phyloP scores from a whole-genome alignment of 2,888 invertebrate genomes.

The Yponomeuta evonymella region DNA sequence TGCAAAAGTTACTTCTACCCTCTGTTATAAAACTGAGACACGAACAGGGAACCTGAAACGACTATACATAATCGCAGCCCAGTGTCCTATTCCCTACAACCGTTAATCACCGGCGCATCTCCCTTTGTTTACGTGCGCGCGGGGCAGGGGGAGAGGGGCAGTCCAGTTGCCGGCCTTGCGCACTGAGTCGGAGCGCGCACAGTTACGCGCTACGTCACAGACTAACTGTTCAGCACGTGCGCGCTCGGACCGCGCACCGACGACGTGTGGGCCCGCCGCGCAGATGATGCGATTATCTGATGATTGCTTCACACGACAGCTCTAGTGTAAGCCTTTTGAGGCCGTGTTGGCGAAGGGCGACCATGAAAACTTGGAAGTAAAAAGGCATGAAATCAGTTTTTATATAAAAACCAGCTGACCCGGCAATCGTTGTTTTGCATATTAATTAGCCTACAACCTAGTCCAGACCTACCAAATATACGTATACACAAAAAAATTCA shows the following conservation, averaged over 20 bases:
- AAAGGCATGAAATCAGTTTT: too few relatives aligned
- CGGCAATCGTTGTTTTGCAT: too few relatives aligned
- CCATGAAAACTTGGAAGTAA: too few relatives aligned
- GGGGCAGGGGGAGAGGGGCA: neutral
- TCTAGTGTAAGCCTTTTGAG: neutral
- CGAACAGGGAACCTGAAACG: neutral
- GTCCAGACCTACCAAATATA: too few relatives aligned
- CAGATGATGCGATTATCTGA: neutral
- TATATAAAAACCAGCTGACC: too few relatives aligned
- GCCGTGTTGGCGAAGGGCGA: too few relatives aligned
- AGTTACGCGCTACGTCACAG: slow-evolving; percentile 16
- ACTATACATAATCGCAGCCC: neutral
- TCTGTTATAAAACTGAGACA: too few relatives aligned
- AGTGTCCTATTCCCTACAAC: neutral
- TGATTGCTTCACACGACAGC: neutral
- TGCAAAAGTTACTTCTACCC: too few relatives aligned
- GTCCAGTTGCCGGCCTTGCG: slow-evolving; percentile 5
- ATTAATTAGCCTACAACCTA: too few relatives aligned
- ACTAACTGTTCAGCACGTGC: slow-evolving; percentile 15
- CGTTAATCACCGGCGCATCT: neutral
- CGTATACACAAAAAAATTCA: too few relatives aligned
- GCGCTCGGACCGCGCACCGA: slow-evolving; percentile 14
- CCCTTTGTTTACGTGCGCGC: neutral
- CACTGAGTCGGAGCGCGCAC: slow-evolving; percentile 11
- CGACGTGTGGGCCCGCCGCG: neutral